phyloP scores from a whole-genome alignment of 2,888 invertebrate genomes.

The Mantis religiosa region DNA sequence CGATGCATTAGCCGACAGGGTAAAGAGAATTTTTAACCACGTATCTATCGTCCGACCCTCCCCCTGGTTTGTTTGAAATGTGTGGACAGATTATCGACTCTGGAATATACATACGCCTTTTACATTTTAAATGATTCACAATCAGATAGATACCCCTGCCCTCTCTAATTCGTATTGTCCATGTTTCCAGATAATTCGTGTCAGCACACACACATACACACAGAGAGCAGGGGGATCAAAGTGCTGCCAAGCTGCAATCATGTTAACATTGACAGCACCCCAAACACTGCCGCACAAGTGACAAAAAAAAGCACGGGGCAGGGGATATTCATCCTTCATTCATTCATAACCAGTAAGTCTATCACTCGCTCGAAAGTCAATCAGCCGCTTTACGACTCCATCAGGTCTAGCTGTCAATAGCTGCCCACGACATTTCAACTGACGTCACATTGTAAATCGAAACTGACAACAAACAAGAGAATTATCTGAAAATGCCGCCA shows the following conservation, averaged over 20 bases:
- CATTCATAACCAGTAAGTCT: neutral
- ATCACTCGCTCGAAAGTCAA: neutral
- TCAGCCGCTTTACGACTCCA: neutral
- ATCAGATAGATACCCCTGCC: constrained; percentile 5
- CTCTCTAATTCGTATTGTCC: constrained; percentile 9
- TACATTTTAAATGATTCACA: constrained; percentile 16
- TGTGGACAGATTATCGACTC: constrained; percentile 3
- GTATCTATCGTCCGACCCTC: neutral
- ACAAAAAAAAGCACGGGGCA: neutral
- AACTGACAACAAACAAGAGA: neutral
- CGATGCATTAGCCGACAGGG: neutral
- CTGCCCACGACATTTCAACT: neutral
- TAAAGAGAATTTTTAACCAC: constrained; percentile 9
- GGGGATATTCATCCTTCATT: neutral
- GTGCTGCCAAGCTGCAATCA: neutral
- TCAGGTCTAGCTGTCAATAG: neutral
- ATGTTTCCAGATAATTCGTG: constrained; percentile 14
- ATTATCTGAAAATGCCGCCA: neutral
- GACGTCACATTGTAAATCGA: neutral
- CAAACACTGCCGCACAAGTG: neutral
- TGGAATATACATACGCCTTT: neutral
- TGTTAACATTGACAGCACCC: neutral
- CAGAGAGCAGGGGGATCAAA: neutral
- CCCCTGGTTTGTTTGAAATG: neutral
- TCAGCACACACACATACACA: too few species aligned